phyloP scores from a whole-genome alignment of 53 echinoderm and acorn worm genomes.

The Luidia sarsii region DNA sequence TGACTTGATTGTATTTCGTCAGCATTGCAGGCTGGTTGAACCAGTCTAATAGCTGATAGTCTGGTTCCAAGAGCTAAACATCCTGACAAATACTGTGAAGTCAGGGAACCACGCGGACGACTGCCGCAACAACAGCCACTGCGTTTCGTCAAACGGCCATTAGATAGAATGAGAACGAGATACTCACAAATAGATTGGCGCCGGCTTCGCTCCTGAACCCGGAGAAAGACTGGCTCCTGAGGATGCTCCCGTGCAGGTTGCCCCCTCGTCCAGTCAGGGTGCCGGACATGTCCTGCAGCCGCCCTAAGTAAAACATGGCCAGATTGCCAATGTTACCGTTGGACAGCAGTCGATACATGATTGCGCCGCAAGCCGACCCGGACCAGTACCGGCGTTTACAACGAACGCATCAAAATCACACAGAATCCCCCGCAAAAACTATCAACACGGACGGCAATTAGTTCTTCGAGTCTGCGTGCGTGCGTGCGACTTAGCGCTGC shows the following conservation, averaged over 20 bases:
- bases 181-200: slow-evolving; percentile 32
- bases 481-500: no score
- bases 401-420: not conserved
- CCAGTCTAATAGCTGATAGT: no score
- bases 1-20: no score
- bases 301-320: slow-evolving; percentile 63
- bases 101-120: no score
- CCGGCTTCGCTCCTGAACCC: slow-evolving; percentile 64
- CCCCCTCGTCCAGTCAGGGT: slow-evolving; percentile 70
- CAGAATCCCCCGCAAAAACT: not conserved
- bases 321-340: slow-evolving; percentile 51
- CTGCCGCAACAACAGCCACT: no score
- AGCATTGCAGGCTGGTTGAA: no score
- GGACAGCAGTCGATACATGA: slow-evolving; percentile 49
- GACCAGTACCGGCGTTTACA: not conserved
- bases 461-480: no score
- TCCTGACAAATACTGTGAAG: no score
- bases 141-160: no score
- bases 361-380: no score
- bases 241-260: slow-evolving; percentile 66
- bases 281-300: slow-evolving; percentile 80
- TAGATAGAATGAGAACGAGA: not conserved
- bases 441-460: no score
- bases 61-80: no score
- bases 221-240: slow-evolving; percentile 75